phyloP scores from a whole-genome alignment of 1,140 invertebrate species.

The Eueides isabella region DNA sequence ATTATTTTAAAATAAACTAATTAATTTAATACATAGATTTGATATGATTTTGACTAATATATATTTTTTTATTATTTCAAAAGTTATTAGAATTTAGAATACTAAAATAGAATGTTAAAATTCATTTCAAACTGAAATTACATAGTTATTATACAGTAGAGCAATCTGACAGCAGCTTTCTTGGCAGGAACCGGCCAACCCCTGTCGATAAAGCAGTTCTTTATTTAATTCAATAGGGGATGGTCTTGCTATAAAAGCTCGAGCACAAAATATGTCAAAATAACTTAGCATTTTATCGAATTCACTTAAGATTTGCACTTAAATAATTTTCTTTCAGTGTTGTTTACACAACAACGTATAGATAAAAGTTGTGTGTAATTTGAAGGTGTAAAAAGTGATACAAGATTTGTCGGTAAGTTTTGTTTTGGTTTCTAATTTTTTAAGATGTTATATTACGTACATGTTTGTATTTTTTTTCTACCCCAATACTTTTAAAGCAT shows the following conservation, averaged over 20 bases:
- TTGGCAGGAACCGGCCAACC: not conserved
- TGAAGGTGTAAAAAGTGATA: not conserved
- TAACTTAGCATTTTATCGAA: not conserved
- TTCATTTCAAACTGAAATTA: not conserved
- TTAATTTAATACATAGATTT: too few relatives aligned
- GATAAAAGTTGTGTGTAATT: not conserved
- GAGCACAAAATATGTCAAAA: not conserved
- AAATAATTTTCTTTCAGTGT: not conserved
- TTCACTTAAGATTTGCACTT: not conserved
- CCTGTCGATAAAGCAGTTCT: conserved; percentile 11
- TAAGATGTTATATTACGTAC: not conserved
- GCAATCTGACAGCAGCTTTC: conserved; percentile 2
- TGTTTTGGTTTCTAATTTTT: not conserved
- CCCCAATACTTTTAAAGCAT: too few relatives aligned
- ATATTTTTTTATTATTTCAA: not conserved
- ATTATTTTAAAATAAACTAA: too few relatives aligned
- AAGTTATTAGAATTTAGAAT: not conserved
- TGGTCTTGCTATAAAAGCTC: conserved; percentile 9
- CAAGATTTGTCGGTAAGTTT: conserved; percentile 1
- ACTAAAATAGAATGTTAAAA: not conserved
- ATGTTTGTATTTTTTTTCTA: not conserved
- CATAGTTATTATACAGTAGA: not conserved
- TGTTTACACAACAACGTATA: not conserved
- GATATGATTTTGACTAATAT: not conserved
- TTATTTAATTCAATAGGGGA: conserved; percentile 11